phyloP scores from a whole-genome alignment of 2,888 invertebrate species.

The Drosophila meridionalis region DNA sequence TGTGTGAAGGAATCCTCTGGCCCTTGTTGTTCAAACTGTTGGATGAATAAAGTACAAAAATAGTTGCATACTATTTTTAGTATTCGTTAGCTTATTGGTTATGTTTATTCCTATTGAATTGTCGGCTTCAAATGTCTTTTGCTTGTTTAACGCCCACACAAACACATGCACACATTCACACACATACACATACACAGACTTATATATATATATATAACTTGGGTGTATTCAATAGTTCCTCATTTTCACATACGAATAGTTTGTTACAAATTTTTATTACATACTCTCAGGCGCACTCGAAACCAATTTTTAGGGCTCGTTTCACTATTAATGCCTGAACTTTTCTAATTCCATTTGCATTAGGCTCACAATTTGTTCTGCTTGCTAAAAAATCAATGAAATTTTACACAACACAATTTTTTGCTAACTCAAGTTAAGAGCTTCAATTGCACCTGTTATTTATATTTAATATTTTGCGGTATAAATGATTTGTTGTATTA shows the following conservation, averaged over 20 bases:
- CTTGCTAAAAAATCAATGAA: slow-evolving; percentile 78
- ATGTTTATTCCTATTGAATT: slow-evolving; percentile 34
- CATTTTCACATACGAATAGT: slow-evolving; percentile 5
- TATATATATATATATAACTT: slow-evolving; percentile 4
- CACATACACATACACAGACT: slow-evolving; percentile 6
- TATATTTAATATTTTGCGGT: background rate
- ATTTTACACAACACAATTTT: slow-evolving; percentile 70
- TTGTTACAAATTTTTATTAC: slow-evolving; percentile 36
- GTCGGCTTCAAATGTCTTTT: slow-evolving; percentile 18
- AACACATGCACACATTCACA: slow-evolving; percentile 10
- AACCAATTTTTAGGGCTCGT: slow-evolving; percentile 1
- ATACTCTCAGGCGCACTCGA: slow-evolving; percentile 34
- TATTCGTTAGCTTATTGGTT: slow-evolving; percentile 29
- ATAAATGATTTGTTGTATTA: background rate
- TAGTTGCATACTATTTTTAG: slow-evolving; percentile 74
- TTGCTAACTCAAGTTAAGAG: slow-evolving; percentile 22
- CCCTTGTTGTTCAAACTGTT: slow-evolving; percentile 58
- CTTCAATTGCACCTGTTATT: slow-evolving; percentile 13
- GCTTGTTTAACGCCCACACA: slow-evolving; percentile 14
- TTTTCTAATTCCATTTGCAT: slow-evolving; percentile 25
- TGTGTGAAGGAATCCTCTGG: slow-evolving; percentile 67
- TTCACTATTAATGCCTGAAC: background rate
- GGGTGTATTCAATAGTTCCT: slow-evolving; percentile 2
- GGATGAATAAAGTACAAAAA: slow-evolving; percentile 56
- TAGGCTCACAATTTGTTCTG: slow-evolving; percentile 24